These are phyloP conservation scores for Nothobranchius kuhntae DNA, from an alignment of 2,113 vertebrate species.

Conservation along the genomic window DNA sequence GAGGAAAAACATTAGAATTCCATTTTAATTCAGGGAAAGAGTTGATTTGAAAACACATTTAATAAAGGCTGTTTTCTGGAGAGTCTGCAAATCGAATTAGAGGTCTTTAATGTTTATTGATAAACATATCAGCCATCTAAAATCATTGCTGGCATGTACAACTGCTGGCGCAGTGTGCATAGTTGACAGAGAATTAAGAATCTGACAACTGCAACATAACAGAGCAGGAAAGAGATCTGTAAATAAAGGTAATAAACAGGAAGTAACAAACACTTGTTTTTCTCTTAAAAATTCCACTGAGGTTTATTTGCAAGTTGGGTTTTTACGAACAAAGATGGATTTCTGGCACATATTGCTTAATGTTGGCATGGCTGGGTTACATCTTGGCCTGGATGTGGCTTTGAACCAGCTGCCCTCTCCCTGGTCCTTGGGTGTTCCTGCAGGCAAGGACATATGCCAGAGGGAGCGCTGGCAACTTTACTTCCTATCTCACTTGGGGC, in stretches of 20 bases:
- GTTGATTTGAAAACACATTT: background rate
- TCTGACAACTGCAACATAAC: background rate
- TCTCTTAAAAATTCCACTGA: conserved; percentile 27
- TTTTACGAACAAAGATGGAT: conserved; percentile 34
- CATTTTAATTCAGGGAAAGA: conserved; percentile 2
- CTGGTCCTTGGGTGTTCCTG: conserved; percentile 64
- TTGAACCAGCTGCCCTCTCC: conserved; percentile 80
- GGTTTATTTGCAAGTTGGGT: conserved; percentile 38
- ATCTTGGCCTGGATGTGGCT: conserved; percentile 51
- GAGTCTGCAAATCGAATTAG: background rate
- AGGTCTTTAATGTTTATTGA: background rate
- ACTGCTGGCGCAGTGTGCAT: background rate
- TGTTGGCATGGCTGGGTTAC: conserved; percentile 46
- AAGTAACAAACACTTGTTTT: conserved; percentile 8
- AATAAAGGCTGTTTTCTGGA: background rate
- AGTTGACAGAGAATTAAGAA: background rate
- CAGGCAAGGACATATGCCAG: conserved; percentile 77
- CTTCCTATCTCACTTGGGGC: conserved; percentile 81
- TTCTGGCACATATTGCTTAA: conserved; percentile 40
- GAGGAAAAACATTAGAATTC: background rate
- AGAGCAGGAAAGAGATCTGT: conserved; percentile 3
- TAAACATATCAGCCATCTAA: conserved; percentile 2
- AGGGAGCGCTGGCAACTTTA: conserved; percentile 80
- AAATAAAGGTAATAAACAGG: conserved; percentile 15
- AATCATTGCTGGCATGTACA: background rate